Conservation (phyloP, 2,113 vertebrate species). For the Balaenoptera acutorostrata region DNA sequence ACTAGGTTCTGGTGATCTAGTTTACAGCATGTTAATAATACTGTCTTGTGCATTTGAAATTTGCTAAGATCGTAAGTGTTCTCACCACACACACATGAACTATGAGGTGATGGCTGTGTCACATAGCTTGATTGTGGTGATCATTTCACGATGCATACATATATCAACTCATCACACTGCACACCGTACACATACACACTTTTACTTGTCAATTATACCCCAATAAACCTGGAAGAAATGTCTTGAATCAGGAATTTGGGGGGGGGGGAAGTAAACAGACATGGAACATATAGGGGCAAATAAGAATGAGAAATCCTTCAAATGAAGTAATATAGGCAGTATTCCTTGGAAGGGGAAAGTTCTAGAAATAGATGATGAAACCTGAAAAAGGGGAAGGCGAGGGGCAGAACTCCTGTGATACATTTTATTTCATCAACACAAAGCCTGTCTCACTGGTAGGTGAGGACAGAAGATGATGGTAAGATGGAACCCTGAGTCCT, state of each 20-base stretch:
- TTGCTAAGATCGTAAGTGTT: not conserved
- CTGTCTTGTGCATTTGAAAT: not conserved
- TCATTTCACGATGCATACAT: not conserved
- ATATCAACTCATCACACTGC: rapidly evolving
- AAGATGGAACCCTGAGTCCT: too few species aligned
- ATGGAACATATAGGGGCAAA: too few species aligned
- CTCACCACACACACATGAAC: not conserved
- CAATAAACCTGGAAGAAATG: not conserved
- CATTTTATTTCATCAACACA: too few species aligned
- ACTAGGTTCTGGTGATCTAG: too few species aligned
- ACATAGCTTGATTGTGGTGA: not conserved
- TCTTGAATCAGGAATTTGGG: too few species aligned
- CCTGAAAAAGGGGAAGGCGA: too few species aligned
- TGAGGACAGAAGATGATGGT: rapidly evolving
- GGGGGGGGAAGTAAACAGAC: not conserved
- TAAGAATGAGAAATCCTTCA: not conserved
- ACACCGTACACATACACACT: too few species aligned
- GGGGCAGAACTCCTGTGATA: not conserved
- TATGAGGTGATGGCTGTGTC: too few species aligned
- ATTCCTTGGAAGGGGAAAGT: not conserved
- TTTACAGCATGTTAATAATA: too few species aligned
- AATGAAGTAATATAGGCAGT: not conserved
- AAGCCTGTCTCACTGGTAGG: not conserved
- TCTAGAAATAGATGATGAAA: not conserved
- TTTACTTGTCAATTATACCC: not conserved